A percentile compares a stretch with the other conserved stretches of the same genome.
Conservation (phyloP, 2,797 vertebrate genomes). For the Threskiornis aethiopicus region DNA sequence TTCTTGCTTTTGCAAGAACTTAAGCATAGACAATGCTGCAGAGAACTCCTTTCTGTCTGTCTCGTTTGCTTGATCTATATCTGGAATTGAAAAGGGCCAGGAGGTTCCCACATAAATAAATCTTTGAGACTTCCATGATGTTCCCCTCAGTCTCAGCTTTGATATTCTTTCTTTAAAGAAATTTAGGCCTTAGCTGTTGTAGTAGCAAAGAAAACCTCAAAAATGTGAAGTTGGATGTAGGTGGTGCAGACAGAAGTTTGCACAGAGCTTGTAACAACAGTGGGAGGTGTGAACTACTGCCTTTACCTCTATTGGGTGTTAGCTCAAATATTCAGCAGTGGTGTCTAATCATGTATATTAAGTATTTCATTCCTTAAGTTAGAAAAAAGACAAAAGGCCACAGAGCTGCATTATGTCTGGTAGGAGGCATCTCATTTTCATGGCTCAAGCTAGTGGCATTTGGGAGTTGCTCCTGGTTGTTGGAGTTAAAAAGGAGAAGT, state of each 20-base stretch:
- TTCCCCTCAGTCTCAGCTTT: neutral
- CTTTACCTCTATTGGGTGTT: neutral
- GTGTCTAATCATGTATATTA: neutral
- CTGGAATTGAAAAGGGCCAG: neutral
- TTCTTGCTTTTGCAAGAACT: neutral
- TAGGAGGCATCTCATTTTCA: neutral
- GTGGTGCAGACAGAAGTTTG: neutral
- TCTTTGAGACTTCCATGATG: neutral
- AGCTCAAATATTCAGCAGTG: neutral
- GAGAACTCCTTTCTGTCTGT: neutral
- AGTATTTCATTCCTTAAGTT: neutral
- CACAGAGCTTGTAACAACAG: neutral
- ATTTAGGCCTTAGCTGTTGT: neutral
- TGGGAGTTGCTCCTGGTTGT: neutral
- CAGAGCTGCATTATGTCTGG: neutral
- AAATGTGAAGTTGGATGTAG: neutral
- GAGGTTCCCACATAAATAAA: neutral
- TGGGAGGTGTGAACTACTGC: neutral
- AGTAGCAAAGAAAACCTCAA: constrained; percentile 18
- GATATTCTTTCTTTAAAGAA: constrained; percentile 1
- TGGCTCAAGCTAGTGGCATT: neutral
- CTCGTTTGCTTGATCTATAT: neutral
- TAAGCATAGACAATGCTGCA: neutral
- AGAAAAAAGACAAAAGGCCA: neutral
- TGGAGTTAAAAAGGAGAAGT: neutral